phyloP scores from a whole-genome alignment of 2,113 vertebrate genomes.

The Entomyzon cyanotis region DNA sequence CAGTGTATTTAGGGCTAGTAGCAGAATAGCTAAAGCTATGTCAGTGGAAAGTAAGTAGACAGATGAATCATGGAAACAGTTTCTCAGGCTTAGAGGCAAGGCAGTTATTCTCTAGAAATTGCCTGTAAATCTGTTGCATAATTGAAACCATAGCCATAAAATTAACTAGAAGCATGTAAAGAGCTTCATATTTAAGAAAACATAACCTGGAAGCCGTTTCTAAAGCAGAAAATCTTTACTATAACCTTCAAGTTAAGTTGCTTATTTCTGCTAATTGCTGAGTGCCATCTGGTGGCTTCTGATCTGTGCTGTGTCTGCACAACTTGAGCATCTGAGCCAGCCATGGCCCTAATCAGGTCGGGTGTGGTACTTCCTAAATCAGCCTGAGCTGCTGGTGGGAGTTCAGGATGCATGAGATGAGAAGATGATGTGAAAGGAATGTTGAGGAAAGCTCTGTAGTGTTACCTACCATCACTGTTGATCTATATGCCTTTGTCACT shows the following conservation, averaged over 20 bases:
- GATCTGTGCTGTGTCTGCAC: not conserved
- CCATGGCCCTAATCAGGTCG: not conserved
- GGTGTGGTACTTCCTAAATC: not conserved
- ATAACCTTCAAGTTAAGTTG: not conserved
- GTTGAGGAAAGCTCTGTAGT: not conserved
- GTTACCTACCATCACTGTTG: not conserved
- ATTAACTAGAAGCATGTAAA: not conserved
- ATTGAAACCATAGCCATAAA: not conserved
- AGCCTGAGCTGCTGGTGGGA: not conserved
- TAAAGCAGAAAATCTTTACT: not conserved
- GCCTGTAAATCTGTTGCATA: not conserved
- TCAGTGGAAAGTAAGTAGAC: conserved; percentile 53
- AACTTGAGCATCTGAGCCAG: not conserved
- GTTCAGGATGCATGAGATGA: not conserved
- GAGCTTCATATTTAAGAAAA: not conserved
- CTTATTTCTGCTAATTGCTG: conserved; percentile 1
- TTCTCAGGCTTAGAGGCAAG: not conserved
- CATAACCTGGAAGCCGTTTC: not conserved
- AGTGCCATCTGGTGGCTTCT: conserved; percentile 46
- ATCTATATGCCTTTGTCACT: not conserved
- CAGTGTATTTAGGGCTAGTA: not conserved
- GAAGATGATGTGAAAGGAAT: not conserved
- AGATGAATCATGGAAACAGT: conserved; percentile 47
- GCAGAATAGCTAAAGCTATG: not conserved
- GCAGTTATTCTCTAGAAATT: not conserved